Evolutionary conservation across 2,113 vertebrate species (phyloP).

Genomic region (Prochilodus magdalenae): DNA sequence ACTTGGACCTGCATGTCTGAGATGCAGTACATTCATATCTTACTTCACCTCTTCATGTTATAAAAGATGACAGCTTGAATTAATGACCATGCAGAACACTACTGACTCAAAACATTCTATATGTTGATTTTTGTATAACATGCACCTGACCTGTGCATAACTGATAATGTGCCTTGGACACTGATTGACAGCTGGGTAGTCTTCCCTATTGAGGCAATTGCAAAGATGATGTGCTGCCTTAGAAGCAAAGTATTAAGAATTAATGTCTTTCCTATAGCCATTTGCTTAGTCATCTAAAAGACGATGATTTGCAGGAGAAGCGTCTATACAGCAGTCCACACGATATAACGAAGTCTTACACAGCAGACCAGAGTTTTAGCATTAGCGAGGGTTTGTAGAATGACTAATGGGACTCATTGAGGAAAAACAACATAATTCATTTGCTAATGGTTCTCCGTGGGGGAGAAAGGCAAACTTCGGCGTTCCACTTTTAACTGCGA

Average conservation of each 20-base stretch:
- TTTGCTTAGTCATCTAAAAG: slow-evolving; percentile 13
- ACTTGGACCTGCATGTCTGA: no score
- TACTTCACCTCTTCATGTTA: not conserved
- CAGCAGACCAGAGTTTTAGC: slow-evolving; percentile 9
- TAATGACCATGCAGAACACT: not conserved
- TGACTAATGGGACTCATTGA: slow-evolving; percentile 17
- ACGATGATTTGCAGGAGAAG: slow-evolving; percentile 3
- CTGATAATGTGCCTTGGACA: not conserved
- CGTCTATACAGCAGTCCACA: not conserved
- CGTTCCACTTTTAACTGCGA: slow-evolving; percentile 6
- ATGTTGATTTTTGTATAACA: not conserved
- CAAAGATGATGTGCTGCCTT: not conserved
- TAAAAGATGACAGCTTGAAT: not conserved
- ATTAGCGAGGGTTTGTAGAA: slow-evolving; percentile 13
- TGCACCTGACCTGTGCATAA: not conserved
- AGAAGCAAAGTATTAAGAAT: not conserved
- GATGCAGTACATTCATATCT: not conserved
- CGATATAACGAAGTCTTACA: slow-evolving; percentile 12
- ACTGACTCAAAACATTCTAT: not conserved
- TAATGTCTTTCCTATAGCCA: slow-evolving; percentile 7
- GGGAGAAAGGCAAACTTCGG: slow-evolving; percentile 11
- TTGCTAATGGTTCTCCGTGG: slow-evolving; percentile 26
- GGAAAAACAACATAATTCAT: slow-evolving; percentile 41
- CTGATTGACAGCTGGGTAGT: not conserved
- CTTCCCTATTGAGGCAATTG: slow-evolving; percentile 1